A percentile compares a stretch with the other conserved stretches of the same genome.
Evolutionary conservation across 2,113 vertebrate species (phyloP).

Genomic region (Tricholaema leucomelas): DNA sequence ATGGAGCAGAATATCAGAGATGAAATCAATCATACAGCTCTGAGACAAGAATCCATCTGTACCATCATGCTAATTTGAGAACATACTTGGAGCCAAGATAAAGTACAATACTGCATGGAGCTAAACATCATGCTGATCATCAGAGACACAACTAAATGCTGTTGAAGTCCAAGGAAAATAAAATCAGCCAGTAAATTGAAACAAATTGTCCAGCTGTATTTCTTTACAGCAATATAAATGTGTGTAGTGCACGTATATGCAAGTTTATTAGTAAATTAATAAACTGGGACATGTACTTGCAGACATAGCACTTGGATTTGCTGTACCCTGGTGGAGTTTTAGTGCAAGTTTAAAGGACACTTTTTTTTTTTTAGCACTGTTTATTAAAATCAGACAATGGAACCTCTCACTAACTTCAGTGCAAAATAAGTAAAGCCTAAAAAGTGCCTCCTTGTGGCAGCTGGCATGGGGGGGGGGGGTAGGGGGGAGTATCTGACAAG

Average conservation of each 20-base stretch:
- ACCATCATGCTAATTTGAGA: slow-evolving; percentile 43
- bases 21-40: slow-evolving; percentile 56
- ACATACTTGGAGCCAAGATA: slow-evolving; percentile 30
- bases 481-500: not conserved
- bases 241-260: not conserved
- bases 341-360: not conserved
- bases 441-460: not conserved
- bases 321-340: not conserved
- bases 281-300: not conserved
- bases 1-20: slow-evolving; percentile 48
- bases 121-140: slow-evolving; percentile 5
- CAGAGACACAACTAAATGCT: not conserved
- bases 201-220: not conserved
- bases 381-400: not conserved
- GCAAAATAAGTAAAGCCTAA: not conserved
- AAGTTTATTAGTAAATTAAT: not conserved
- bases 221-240: not conserved
- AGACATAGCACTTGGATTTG: not conserved
- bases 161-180: slow-evolving; percentile 10
- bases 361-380: not conserved
- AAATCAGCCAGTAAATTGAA: not conserved
- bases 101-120: slow-evolving; percentile 9
- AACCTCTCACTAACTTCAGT: not conserved
- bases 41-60: slow-evolving; percentile 50
- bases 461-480: not conserved